These are phyloP conservation scores for Melieria crassipennis DNA, from an alignment of 2,888 invertebrate genomes.

Conservation along the genomic window DNA sequence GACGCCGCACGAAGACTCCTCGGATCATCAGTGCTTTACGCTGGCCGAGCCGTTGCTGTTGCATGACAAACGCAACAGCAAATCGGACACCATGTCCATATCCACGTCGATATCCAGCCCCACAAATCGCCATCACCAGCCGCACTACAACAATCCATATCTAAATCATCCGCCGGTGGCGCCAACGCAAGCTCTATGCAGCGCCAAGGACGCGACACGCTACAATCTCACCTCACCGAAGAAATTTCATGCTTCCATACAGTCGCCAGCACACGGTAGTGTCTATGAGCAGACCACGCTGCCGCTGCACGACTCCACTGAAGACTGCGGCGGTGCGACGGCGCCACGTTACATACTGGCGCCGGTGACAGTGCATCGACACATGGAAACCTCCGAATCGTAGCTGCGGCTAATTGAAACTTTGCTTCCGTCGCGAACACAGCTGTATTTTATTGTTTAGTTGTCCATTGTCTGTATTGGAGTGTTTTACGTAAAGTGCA, in stretches of 20 bases:
- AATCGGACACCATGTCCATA: slow-evolving; percentile 71
- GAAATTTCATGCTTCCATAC: slow-evolving; percentile 47
- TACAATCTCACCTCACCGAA: slow-evolving; percentile 53
- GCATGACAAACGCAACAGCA: slow-evolving; percentile 67
- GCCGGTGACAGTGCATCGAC: slow-evolving; percentile 89
- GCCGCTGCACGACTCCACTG: slow-evolving; percentile 46
- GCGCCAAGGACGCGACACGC: slow-evolving; percentile 34
- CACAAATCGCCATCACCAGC: slow-evolving; percentile 54
- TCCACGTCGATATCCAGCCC: slow-evolving; percentile 68
- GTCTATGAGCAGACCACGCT: slow-evolving; percentile 59
- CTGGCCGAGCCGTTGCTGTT: slow-evolving; percentile 73
- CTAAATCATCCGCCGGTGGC: slow-evolving; percentile 56
- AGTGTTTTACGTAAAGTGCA: slow-evolving; percentile 26
- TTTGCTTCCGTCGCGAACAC: neutral
- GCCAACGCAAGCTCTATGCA: slow-evolving; percentile 9
- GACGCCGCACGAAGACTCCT: slow-evolving; percentile 91
- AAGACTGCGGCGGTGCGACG: slow-evolving; percentile 37
- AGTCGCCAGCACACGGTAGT: slow-evolving; percentile 47
- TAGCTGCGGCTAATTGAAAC: slow-evolving; percentile 44
- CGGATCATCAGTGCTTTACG: slow-evolving; percentile 83
- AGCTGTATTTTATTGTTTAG: neutral
- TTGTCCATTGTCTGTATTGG: neutral
- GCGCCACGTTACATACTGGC: slow-evolving; percentile 75
- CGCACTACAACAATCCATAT: slow-evolving; percentile 48
- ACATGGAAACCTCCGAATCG: slow-evolving; percentile 78